Base-by-base conservation (phyloP, 1,140 invertebrate species). In the Goniozus legneri region DNA sequence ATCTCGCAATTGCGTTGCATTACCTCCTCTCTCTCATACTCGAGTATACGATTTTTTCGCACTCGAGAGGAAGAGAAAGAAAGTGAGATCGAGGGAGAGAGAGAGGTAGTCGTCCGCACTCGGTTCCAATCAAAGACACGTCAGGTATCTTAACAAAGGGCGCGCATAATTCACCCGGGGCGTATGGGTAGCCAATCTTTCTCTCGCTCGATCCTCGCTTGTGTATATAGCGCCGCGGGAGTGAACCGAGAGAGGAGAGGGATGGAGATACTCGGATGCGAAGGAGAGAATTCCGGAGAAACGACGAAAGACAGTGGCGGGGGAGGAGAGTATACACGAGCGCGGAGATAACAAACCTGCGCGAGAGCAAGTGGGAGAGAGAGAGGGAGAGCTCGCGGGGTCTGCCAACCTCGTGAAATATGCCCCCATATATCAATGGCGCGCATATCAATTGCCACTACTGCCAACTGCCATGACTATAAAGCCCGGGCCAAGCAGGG, bases 361-460 rank as follows among this genome's bases (percentile, higher is more conserved):
- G 8, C 24, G 30, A 22, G 35, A 31, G 20, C 10, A 14, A 36
- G 16, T 20, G 42, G 31, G 27, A 21, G 8, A 6, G 12, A 19
- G 15, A 42, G 13, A 32, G 33, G 22, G 37, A 32, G 39, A 30
- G 18, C 41, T 20, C 4, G 10, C 24, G 24, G 10, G 10, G 12
- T 50, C 45, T 49, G 58, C 47, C 58, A 61, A 60, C 54, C 47
- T 54, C 36, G 58, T 61, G 58, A 61, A 61, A 61, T 61, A 61
- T 60, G 51, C 47, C 44, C 54, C 43, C 51, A 60, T 61, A 61
- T 61, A 61, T 61, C 58, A 61, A 60, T 53, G 47, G 59, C 40
- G 45, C 31, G 59, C 50, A 56, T 60, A 61, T 61, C 59, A 61
- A 61, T 61, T 61, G 59, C 59, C 54, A 61, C 58, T 49, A 60